These are phyloP conservation scores for Branchellion lobata DNA, from an alignment of 2,888 invertebrate genomes.

Conservation along the genomic window DNA sequence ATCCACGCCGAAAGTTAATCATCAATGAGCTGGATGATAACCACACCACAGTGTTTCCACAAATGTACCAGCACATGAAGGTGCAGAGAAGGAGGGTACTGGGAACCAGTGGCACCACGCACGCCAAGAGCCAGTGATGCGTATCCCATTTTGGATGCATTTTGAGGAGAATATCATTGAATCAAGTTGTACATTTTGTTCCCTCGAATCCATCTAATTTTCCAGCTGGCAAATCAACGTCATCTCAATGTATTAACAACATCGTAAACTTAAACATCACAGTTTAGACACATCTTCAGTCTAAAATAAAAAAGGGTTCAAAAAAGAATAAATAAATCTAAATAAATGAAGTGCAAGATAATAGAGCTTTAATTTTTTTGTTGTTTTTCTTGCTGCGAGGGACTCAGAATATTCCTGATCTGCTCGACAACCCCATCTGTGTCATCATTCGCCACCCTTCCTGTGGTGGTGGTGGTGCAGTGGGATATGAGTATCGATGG, in stretches of 20 bases:
- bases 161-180: not conserved
- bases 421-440: conserved; percentile 52
- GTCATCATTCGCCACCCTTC: conserved; percentile 53
- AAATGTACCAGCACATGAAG: conserved; percentile 4
- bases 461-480: conserved; percentile 52
- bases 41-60: not conserved
- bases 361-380: conserved; percentile 16
- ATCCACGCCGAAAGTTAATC: too few species aligned
- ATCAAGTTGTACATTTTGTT: not conserved
- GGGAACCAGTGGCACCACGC: not conserved
- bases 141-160: too few species aligned
- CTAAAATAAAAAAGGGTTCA: too few species aligned
- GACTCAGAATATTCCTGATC: conserved; percentile 28
- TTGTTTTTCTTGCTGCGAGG: conserved; percentile 22
- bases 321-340: too few species aligned
- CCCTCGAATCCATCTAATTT: too few species aligned
- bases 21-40: not conserved
- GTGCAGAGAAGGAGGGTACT: not conserved
- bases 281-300: too few species aligned
- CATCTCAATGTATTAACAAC: too few species aligned
- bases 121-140: not conserved
- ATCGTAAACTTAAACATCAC: too few species aligned
- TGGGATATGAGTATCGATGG: too few species aligned
- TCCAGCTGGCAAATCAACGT: too few species aligned
- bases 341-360: too few species aligned